Base-by-base conservation (phyloP, 2,113 vertebrate species). In the Epinephelus fuscoguttatus region DNA sequence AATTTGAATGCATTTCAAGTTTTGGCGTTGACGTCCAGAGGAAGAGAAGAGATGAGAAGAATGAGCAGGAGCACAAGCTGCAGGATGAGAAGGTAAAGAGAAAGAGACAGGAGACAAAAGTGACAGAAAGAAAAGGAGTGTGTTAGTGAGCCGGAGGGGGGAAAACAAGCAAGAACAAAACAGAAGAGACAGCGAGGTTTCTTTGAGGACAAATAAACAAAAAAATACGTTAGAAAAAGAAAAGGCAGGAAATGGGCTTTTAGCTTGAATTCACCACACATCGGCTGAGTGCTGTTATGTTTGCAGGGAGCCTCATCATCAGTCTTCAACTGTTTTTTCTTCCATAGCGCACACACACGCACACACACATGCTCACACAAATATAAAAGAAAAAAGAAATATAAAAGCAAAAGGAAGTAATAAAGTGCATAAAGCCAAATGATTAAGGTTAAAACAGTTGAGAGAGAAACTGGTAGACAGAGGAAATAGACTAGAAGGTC, bases 21-120 rank as follows among this genome's bases (percentile, higher is more conserved):
- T 57, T 30, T 0, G 12, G 27, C 55, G 67, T 30, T 64, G 56
- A 78, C 27, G 53, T 80, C 74, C 82, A 77, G 59, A 80, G 61
- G 79, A 89, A 71, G 70, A 80, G 72, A 63, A 49, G 55, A 66
- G 66, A 84, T 59, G 76, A 75, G 79, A 67, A 77, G 69, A 52
- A 84, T 27, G 64, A 78, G 76, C 40, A 72, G 79, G 71, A 74
- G 50, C 23, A 56, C 13, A 84, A 84, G 80, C 83, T 92, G 80
- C 70, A 76, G 60, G 78, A 70, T 12, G 61, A 83, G 55, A 77
- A 56, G 70, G 62, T 27, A 67, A 45, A 80, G 68, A 77, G 30
- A 37, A 45, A 85, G 57, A 82, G 45, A 73, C 67, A 66, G 81
- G 68, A 78, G 40, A 80, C 61, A 86, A 70, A 61, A 63, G 66